Evolutionary conservation across 1,140 invertebrate species (phyloP), one percentile per base, ranked within the genome.

Genomic region (Hycleus cichorii): DNA sequence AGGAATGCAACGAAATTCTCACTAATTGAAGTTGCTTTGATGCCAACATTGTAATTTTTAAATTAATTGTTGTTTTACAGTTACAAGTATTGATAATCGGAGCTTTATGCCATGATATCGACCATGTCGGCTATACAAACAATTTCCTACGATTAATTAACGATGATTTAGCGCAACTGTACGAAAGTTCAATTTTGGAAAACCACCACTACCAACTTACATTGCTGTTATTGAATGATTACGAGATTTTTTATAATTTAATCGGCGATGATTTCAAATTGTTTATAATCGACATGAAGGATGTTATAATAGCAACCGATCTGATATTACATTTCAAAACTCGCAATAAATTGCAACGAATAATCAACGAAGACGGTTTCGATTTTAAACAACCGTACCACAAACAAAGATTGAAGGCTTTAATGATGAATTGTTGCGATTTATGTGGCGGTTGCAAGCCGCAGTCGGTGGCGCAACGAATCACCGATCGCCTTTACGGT

Each of bases 341-440:
- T 50, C 68, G 78, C 4, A 73, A 74, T 0, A 75, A 78, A 57
- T 64, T 81, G 12, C 66, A 75, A 2, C 74, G 74, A 24, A 58
- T 80, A 0, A 53, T 75, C 3, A 71, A 72, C 0, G 74, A 77
- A 7, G 65, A 71, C 18, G 44, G 53, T 4, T 77, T 77, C 49
- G 73, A 79, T 57, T 77, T 74, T 75, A 42, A 42, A n/a, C 11
- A 11, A 11, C 58, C 62, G 1, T 70, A 76, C 48, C 66, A 65
- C 12, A 44, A 66, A 24, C 79, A 80, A 59, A 67, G 80, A 44
- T 63, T 80, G 10, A 80, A 79, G 73, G 74, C 77, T 4, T 76
- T 81, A 6, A 69, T 81, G 56, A 82, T 82, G 81, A 81, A 79
- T 4, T 75, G 74, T 3, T 77, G 76, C 53, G 81, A 83, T 67